These are phyloP conservation scores for Lithophane socia DNA, from an alignment of 2,888 invertebrate genomes.

Conservation along the genomic window DNA sequence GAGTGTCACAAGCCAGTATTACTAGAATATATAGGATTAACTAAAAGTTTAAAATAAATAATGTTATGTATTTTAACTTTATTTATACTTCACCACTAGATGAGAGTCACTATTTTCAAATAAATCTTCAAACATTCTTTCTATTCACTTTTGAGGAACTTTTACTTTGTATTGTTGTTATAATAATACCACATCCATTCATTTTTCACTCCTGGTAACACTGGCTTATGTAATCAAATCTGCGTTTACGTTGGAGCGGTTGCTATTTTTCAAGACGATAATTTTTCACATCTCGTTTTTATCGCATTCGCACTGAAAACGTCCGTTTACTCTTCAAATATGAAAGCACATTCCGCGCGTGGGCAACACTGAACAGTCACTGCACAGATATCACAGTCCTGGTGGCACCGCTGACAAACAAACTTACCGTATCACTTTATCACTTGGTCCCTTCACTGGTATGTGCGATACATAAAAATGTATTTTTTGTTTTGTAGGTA, in stretches of 20 bases:
- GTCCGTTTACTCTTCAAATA: conserved; percentile 77
- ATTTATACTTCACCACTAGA: conserved; percentile 31
- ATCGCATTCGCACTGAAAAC: conserved; percentile 68
- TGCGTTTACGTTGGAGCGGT: conserved; percentile 63
- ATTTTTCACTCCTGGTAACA: conserved; percentile 80
- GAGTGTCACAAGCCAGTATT: conserved; percentile 65
- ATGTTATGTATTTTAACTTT: conserved; percentile 25
- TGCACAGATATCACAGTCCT: conserved; percentile 86
- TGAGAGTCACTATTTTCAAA: conserved; percentile 34
- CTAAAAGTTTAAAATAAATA: conserved; percentile 7
- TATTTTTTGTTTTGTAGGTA: conserved; percentile 81
- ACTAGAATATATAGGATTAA: conserved; percentile 42
- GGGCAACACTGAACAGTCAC: conserved; percentile 86
- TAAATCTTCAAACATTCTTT: conserved; percentile 22
- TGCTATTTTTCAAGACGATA: conserved; percentile 65
- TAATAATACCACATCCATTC: conserved; percentile 48
- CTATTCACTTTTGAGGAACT: conserved; percentile 24
- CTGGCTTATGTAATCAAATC: conserved; percentile 75
- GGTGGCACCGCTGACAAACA: conserved; percentile 77
- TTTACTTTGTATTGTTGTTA: conserved; percentile 34
- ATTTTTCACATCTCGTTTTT: conserved; percentile 66
- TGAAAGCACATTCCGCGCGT: conserved; percentile 72
- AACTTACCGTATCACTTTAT: conserved; percentile 90
- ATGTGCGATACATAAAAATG: conserved; percentile 79
- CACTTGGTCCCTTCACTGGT: conserved; percentile 89